Base-by-base conservation (phyloP, 2,113 vertebrate species). In the Zingel zingel region DNA sequence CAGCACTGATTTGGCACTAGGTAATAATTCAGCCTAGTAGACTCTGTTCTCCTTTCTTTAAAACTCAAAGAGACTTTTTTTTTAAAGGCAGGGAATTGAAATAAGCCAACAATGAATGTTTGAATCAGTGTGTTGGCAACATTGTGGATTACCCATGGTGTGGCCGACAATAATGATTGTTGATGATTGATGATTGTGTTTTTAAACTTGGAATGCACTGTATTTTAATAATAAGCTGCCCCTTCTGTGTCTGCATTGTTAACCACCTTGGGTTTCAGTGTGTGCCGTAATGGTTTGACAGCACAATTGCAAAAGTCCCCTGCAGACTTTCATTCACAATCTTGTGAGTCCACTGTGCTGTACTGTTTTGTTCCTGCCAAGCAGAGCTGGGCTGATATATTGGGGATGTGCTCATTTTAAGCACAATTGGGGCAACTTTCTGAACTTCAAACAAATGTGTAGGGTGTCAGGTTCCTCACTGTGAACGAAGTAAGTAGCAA, bases 251-350 rank as follows among this genome's bases (percentile, higher is more conserved):
- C 63, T 78, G 71, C 57, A 58, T 19, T 78, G 67, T 70, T 87
- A 85, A 77, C 81, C 23, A 63, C 70, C 73, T 65, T n/a, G 30
- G 30, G 57, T 21, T 58, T 80, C 18, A 53, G 6, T 64, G 54
- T 81, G 72, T 63, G 39, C 9, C 67, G 45, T 74, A 71, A 64
- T 65, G 39, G 30, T 72, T 77, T 82, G 72, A 79, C 50, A 72
- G 71, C 61, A 61, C 6, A 19, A 84, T 77, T 87, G 74, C 83
- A 83, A 86, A 79, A 88, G 84, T 76, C 78, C 71, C 72, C 81
- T 66, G 74, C 66, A 59, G 83, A 73, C 65, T 84, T 72, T 64
- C 50, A 75, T 79, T 77, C 6, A 64, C 65, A 63, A 53, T 69
- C 59, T 15, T 69, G 39, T 51, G 67, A 62, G 59, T 80, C 47